phyloP scores from a whole-genome alignment of 1,140 invertebrate species.

The Cydia splendana region DNA sequence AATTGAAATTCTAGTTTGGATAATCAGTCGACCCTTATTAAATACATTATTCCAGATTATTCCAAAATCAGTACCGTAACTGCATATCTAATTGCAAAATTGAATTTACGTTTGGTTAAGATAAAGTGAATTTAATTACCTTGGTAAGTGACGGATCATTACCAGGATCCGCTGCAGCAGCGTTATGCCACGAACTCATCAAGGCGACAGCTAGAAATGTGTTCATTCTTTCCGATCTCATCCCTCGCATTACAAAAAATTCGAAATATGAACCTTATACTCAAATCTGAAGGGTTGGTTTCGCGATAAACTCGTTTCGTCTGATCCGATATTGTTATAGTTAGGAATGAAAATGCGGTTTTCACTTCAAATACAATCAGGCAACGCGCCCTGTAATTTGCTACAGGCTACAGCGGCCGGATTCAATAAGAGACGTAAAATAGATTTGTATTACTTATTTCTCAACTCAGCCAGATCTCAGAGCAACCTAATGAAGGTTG shows the following conservation, averaged over 20 bases:
- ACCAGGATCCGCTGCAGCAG: neutral
- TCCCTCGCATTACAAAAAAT: neutral
- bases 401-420: slow-evolving; percentile 19
- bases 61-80: too few species aligned
- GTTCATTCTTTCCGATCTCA: neutral
- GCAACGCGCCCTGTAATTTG: slow-evolving; percentile 29
- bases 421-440: slow-evolving; percentile 30
- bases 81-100: too few species aligned
- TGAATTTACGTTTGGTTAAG: neutral
- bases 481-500: slow-evolving; percentile 16
- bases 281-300: neutral
- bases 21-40: too few species aligned
- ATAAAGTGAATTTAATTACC: neutral
- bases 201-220: slow-evolving; percentile 23
- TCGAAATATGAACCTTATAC: neutral
- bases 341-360: neutral
- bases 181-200: neutral
- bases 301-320: neutral
- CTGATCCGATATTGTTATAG: neutral
- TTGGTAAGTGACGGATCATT: neutral
- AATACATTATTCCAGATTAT: too few species aligned
- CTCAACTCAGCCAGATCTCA: slow-evolving; percentile 16
- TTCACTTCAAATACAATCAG: slow-evolving; percentile 29
- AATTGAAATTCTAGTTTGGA: too few species aligned
- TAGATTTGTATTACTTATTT: slow-evolving; percentile 20